These are phyloP conservation scores for Entomobrya proxima DNA, from an alignment of 2,888 invertebrate species.

Conservation along the genomic window DNA sequence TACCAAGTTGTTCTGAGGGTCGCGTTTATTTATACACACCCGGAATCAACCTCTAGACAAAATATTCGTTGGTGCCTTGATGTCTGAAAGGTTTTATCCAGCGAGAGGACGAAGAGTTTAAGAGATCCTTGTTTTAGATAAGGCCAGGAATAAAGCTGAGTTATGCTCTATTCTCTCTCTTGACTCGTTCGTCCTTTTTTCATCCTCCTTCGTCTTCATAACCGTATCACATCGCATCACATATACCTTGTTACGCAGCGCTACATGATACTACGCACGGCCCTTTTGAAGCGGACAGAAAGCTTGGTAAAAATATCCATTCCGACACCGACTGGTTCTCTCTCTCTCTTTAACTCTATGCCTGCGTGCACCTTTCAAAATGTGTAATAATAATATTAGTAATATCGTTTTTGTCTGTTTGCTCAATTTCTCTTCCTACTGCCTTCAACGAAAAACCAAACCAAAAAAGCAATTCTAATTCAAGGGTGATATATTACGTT, in stretches of 20 bases:
- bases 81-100: slow-evolving; percentile 62
- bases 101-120: background rate
- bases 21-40: background rate
- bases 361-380: slow-evolving; percentile 8
- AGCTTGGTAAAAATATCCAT: background rate
- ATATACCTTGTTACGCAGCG: slow-evolving; percentile 45
- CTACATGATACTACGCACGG: slow-evolving; percentile 18
- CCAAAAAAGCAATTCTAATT: slow-evolving; percentile 48
- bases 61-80: slow-evolving; percentile 52
- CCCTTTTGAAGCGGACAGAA: slow-evolving; percentile 19
- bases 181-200: background rate
- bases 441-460: background rate
- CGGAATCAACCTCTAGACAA: background rate
- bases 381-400: slow-evolving; percentile 8
- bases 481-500: slow-evolving; percentile 50
- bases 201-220: slow-evolving; percentile 17
- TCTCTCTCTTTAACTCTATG: background rate
- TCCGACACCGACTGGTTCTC: background rate
- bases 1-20: background rate
- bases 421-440: background rate
- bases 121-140: slow-evolving; percentile 44
- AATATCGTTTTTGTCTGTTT: slow-evolving; percentile 34
- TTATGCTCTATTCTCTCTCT: background rate
- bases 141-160: slow-evolving; percentile 11
- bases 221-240: slow-evolving; percentile 34